Percentiles rank a stretch among this genome's conserved stretches.
Evolutionary conservation across 1,140 invertebrate genomes (phyloP).

Genomic region (Heliconius hewitsoni): DNA sequence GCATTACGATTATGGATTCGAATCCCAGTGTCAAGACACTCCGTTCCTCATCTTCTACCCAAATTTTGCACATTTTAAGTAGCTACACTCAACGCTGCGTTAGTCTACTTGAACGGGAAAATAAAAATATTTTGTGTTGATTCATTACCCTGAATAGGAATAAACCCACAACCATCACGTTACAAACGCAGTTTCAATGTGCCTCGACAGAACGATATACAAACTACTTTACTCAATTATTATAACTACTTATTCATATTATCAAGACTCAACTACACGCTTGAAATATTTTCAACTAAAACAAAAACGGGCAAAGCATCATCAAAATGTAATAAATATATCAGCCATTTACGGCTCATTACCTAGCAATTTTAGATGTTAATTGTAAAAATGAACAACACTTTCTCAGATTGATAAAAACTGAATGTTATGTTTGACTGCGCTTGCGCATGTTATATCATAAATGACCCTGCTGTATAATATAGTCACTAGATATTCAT

Average conservation of each 20-base stretch:
- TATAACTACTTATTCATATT: neutral
- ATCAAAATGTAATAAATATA: slow-evolving; percentile 42
- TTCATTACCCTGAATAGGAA: no score
- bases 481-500: neutral
- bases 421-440: slow-evolving; percentile 22
- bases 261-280: slow-evolving; percentile 14
- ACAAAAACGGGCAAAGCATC: slow-evolving; percentile 22
- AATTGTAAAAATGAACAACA: slow-evolving; percentile 41
- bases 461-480: slow-evolving; percentile 5
- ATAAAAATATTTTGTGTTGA: no score
- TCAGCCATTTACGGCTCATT: slow-evolving; percentile 45
- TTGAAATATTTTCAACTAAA: slow-evolving; percentile 16
- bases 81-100: neutral
- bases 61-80: neutral
- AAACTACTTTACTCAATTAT: no score
- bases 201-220: no score
- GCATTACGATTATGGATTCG: no score
- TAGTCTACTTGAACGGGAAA: neutral
- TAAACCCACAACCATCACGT: no score
- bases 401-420: slow-evolving; percentile 20
- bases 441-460: slow-evolving; percentile 9
- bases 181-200: no score
- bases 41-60: neutral
- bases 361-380: slow-evolving; percentile 46
- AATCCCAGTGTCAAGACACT: neutral